Base-by-base conservation (phyloP, 2,888 invertebrate species). In the Eumerus sabulonum region DNA sequence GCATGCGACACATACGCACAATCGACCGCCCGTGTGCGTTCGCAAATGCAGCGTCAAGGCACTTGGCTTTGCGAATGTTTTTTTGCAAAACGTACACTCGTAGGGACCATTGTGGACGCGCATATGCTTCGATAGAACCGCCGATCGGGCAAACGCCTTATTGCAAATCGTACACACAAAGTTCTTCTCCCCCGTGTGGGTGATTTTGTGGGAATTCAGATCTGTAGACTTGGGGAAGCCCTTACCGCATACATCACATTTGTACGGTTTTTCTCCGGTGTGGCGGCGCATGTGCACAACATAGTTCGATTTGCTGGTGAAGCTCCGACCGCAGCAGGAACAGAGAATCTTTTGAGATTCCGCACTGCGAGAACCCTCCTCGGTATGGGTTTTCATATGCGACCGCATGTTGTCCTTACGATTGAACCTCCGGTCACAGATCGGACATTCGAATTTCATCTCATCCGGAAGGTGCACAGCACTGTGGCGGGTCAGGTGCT, bases 221-320 rank as follows among this genome's bases (percentile, higher is more conserved):
- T 83, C 82, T 0, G 82, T 82, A 7, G 82, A 82, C 18, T 82
- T 83, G 5, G 83, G 79, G 40, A 83, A 83, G 35, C 83, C 82
- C 50, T 83, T 83, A 0, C 82, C 82, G 42, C 83, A 83, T 11
- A 81, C 73, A n/a, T 82, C 76, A 13, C 83, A 83, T 35, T 79
- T 76, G 66, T 82, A 82, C 0, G 82, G 83, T 35, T 82, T 83
- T 11, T 83, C 83, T n/a, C 82, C 83, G 0, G 82, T 83, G 44
- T 83, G 83, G 0, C 83, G 77, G 1, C 82, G 82, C 81, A 83
- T 83, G 36, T 83, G 83, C 1, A 83, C 83, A 3, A 83, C 82
- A 16, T 83, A 83, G 47, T 83, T 83, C 0, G 83, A 83, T 57
- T 82, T 82, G 36, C 83, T 82, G 12, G 79, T 82, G 48, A 83